Evolutionary conservation across 1,140 invertebrate species (phyloP), one percentile per base, ranked within the genome.

Genomic region (Heliconius melpomene): DNA sequence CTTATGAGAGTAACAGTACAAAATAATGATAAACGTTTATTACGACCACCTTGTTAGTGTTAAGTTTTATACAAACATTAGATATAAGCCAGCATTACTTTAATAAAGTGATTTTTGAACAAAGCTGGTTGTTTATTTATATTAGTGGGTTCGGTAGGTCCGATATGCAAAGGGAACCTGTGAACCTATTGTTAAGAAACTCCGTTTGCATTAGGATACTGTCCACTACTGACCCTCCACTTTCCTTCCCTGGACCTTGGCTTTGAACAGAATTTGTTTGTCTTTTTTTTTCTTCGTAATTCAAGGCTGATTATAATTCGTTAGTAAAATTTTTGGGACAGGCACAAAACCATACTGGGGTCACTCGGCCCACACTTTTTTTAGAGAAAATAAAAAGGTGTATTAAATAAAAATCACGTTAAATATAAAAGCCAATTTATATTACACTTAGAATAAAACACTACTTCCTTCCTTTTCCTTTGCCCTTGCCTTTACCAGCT

Each of bases 381-480:
- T 1, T 16, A 46, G 5, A 46, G 5, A 57, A 8, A 57, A 57
- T 9, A 23, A 57, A 23, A 57, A n/a, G 11, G 20, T 11, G 7
- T 57, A n/a, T 11, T 57, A 23, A 32, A 18, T 71, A 71, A 71
- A 36, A 36, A 32, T 71, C 23, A 71, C 7, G 29, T 23, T 18
- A 18, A 52, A 18, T 71, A 36, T 32, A 32, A 32, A 29, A n/a
- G 40, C 29, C 38, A 20, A 72, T n/a, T 60, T 79, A 60, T 72
- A 60, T 73, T 23, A 40, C 36, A 77, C 36, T 57, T 75, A 50
- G 32, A 57, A 6, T 29, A 79, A 74, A 79, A 66, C 40, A 70
- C 50, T 79, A 79, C 50, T 79, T 79, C 38, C 78, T 26, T 66
- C 52, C 82, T 77, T 89, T 91, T 20, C 87, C 87, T 84, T 90